Evolutionary conservation across 1,140 invertebrate genomes (phyloP).

Genomic region (Aphis gossypii): DNA sequence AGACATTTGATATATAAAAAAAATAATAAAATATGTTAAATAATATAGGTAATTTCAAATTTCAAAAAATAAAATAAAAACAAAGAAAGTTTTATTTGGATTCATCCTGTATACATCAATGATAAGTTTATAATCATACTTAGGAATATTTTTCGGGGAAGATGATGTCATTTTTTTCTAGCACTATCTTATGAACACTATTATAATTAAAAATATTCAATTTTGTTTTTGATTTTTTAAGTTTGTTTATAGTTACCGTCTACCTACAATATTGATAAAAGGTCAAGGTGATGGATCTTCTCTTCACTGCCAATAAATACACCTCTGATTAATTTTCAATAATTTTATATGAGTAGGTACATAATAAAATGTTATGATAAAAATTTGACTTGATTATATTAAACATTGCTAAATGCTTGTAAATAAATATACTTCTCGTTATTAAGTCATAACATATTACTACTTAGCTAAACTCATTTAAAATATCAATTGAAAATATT

Average conservation of each 20-base stretch:
- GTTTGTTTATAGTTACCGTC: neutral
- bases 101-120: neutral
- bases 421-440: neutral
- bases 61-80: neutral
- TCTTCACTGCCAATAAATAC: neutral
- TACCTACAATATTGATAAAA: neutral
- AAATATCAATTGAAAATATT: neutral
- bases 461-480: neutral
- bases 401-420: neutral
- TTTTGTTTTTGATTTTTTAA: neutral
- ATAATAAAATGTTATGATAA: neutral
- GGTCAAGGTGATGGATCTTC: neutral
- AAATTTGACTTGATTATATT: neutral
- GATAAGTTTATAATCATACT: neutral
- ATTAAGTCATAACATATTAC: neutral
- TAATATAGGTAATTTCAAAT: neutral
- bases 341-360: neutral
- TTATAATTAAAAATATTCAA: neutral
- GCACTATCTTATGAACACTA: neutral
- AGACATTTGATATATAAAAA: no score
- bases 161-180: neutral
- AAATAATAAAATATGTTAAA: neutral
- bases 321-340: neutral
- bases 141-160: neutral
- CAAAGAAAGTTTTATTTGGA: neutral